These are phyloP conservation scores for Hipposideros larvatus DNA, from an alignment of 2,797 vertebrate species.

Conservation along the genomic window DNA sequence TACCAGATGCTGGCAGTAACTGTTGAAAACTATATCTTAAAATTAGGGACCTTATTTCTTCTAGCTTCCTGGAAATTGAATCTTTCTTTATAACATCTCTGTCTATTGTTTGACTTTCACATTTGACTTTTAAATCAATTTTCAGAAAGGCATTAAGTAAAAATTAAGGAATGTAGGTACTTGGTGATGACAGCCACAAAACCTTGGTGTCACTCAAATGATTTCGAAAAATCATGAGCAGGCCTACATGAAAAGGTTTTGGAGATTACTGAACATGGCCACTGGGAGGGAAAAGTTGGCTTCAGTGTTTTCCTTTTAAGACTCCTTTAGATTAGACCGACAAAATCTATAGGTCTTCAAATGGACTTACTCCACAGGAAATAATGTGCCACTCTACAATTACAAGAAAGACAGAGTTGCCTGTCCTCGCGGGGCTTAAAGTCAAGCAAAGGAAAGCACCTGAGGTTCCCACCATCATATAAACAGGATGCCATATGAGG, in stretches of 20 bases:
- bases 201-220: conserved; percentile 68
- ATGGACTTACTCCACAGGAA: conserved; percentile 19
- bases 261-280: conserved; percentile 23
- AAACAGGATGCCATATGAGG: background rate
- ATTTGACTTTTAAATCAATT: conserved; percentile 79
- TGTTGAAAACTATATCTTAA: conserved; percentile 60
- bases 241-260: conserved; percentile 37
- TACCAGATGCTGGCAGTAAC: conserved; percentile 67
- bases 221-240: conserved; percentile 57
- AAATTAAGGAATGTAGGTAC: conserved; percentile 72
- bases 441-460: conserved; percentile 60
- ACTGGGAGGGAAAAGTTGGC: conserved; percentile 40
- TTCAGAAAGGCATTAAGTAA: conserved; percentile 74
- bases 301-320: conserved; percentile 30
- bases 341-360: conserved; percentile 51
- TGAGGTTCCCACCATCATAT: background rate
- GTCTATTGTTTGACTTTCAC: conserved; percentile 74
- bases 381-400: background rate
- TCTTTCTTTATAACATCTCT: conserved; percentile 64
- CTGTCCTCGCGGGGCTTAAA: conserved; percentile 21
- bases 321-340: background rate
- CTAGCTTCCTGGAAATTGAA: conserved; percentile 73
- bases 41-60: conserved; percentile 62
- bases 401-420: conserved; percentile 27
- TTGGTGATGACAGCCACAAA: conserved; percentile 75